These are phyloP conservation scores for Athene noctua DNA, from an alignment of 2,113 vertebrate species.

Conservation along the genomic window DNA sequence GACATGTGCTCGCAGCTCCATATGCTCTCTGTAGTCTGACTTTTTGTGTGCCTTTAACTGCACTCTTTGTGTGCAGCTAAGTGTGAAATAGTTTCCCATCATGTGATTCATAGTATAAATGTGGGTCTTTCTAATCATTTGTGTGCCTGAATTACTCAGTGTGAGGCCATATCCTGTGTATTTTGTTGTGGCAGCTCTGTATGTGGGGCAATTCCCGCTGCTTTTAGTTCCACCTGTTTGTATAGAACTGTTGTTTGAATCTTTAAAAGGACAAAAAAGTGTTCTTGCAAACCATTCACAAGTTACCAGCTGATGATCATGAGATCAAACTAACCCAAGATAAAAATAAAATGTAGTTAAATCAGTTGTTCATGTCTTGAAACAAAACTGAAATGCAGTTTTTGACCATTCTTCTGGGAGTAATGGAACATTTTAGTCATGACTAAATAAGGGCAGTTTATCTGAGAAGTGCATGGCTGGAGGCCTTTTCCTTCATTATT, in stretches of 20 bases:
- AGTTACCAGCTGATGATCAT: neutral
- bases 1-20: neutral
- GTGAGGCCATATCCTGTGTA: neutral
- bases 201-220: neutral
- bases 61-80: neutral
- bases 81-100: neutral
- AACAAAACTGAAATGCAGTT: constrained; percentile 7
- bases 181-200: neutral
- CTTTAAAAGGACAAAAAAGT: neutral
- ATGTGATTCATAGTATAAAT: neutral
- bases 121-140: neutral
- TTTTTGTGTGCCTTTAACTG: neutral
- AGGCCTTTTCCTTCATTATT: neutral
- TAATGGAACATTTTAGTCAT: neutral
- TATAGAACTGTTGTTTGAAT: neutral
- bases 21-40: neutral
- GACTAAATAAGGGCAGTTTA: neutral
- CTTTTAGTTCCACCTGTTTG: neutral
- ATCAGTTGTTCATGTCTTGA: neutral
- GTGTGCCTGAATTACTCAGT: neutral
- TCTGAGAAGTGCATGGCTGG: neutral
- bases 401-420: constrained; percentile 25
- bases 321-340: neutral
- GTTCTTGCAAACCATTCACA: neutral
- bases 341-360: neutral